A percentile compares a stretch with the other conserved stretches of the same genome.
Conservation (phyloP, 2,113 vertebrate species). For the Rhadina sibilatrix region DNA sequence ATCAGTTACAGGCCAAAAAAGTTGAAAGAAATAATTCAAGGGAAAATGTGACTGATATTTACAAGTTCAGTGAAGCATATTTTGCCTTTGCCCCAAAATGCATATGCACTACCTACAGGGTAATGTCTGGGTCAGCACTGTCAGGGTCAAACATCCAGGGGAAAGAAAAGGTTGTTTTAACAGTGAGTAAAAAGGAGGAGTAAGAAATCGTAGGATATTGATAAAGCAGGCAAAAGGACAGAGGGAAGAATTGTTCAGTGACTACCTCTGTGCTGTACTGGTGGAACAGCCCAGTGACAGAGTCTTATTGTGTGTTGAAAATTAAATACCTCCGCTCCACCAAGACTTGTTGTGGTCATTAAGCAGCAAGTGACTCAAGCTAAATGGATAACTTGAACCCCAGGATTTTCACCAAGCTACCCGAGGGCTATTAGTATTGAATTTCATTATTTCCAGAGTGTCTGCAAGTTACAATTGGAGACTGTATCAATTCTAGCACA, state of each 20-base stretch:
- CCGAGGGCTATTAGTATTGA: conserved; percentile 7
- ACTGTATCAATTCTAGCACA: neutral
- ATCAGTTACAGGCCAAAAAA: neutral
- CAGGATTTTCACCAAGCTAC: conserved; percentile 13
- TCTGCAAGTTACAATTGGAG: neutral
- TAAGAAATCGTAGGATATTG: neutral
- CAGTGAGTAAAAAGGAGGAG: neutral
- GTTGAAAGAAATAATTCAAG: neutral
- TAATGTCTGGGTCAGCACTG: neutral
- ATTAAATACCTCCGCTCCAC: neutral
- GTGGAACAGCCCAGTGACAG: neutral
- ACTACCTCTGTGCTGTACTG: neutral
- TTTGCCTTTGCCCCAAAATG: neutral
- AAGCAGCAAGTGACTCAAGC: conserved; percentile 33
- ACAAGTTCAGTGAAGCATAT: neutral
- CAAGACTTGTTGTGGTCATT: conserved; percentile 19
- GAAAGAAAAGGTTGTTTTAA: neutral
- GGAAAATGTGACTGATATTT: neutral
- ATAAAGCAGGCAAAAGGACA: neutral
- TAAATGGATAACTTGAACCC: conserved; percentile 31
- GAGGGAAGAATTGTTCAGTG: neutral
- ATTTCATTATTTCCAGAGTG: conserved; percentile 33
- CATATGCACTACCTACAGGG: neutral
- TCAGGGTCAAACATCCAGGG: neutral
- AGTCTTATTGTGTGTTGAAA: neutral